Evolutionary conservation across 1,140 invertebrate species (phyloP), one percentile per base, ranked within the genome.

Genomic region (Agrypnia vestita): DNA sequence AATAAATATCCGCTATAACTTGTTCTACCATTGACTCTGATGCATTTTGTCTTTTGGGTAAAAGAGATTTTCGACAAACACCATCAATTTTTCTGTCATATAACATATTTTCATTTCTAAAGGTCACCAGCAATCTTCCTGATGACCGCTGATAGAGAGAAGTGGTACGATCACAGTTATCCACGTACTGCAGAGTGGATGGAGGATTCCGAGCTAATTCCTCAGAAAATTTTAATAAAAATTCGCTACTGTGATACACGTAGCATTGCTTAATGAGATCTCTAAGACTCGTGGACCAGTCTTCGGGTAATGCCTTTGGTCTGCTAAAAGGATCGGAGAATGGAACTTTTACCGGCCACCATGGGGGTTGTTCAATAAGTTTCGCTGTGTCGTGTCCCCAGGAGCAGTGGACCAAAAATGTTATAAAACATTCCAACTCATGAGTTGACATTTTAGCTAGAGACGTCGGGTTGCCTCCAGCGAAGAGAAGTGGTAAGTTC

Each of bases 331-430:
- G 93, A 86, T 91, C 91, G 1, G 91, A 90, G 85, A 93, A 94
- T 46, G 88, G 87, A 0, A 93, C 88, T 87, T 93, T 91, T 82
- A 90, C 88, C 10, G 93, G 93, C 93, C 93, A 94, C 93, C 93
- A 94, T 64, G 91, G 90, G 12, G 93, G 93, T 79, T 87, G 85
- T 49, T 89, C 88, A 67, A 93, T 91, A 71, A 90, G 89, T 79
- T 91, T 91, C 35, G 87, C 89, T 4, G 90, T 90, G 78, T 92
- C 90, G 81, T 93, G 91, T 21, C 93, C 93, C 87, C 92, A 90
- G 46, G 93, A 94, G 89, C 93, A 94, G 84, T 93, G 92, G 69
- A 94, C 92, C 92, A 94, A 93, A 84, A 94, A 94, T 76, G 92
- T 91, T 84, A 94, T 92, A 85, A 94, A 94, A 73, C 90, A 91